These are phyloP conservation scores for Papilio protenor DNA, from an alignment of 2,888 invertebrate genomes.

Conservation along the genomic window DNA sequence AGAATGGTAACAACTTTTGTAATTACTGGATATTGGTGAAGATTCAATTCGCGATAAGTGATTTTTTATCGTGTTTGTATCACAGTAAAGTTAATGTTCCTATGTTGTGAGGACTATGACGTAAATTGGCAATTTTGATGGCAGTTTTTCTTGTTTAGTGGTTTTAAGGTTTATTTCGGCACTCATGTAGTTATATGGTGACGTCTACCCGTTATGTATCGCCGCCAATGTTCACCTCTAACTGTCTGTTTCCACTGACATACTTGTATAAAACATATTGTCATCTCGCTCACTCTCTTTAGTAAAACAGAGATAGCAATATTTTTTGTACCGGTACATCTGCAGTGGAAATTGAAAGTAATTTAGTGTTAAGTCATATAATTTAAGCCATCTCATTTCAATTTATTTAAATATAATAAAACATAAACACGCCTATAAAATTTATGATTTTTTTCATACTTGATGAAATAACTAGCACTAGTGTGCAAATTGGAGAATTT, in stretches of 20 bases:
- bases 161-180: not conserved
- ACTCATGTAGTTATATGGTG: not conserved
- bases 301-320: not conserved
- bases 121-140: not conserved
- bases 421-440: not conserved
- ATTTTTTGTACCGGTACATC: not conserved
- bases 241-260: not conserved
- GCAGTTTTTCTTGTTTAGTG: constrained; percentile 20
- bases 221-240: constrained; percentile 32
- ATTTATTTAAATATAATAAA: not conserved
- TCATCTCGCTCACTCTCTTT: not conserved
- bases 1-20: not conserved
- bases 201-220: not conserved
- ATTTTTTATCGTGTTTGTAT: not conserved
- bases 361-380: not conserved
- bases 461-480: not conserved
- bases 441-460: not conserved
- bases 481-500: too few relatives aligned
- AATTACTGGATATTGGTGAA: not conserved
- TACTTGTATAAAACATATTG: not conserved
- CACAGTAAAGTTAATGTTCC: not conserved
- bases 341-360: not conserved
- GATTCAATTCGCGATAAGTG: not conserved
- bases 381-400: constrained; percentile 2
- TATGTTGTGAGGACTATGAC: not conserved